Percentiles rank a stretch among this genome's conserved stretches.
phyloP scores from a whole-genome alignment of 2,888 invertebrate genomes.

The Mactromeris polynyma region DNA sequence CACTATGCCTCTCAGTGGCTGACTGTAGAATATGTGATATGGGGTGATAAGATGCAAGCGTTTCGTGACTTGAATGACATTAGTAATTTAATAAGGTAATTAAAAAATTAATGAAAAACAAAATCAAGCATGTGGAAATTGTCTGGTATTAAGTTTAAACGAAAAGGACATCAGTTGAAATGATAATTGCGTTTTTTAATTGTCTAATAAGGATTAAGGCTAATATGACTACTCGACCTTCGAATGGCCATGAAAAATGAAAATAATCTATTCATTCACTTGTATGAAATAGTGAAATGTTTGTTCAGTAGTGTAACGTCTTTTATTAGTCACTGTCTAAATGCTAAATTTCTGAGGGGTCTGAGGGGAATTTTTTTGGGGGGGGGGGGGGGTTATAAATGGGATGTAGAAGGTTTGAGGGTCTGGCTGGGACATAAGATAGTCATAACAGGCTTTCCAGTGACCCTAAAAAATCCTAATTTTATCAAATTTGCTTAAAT shows the following conservation, averaged over 20 bases:
- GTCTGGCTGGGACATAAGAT: no score
- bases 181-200: constrained; percentile 4
- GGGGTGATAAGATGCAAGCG: not conserved
- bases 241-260: not conserved
- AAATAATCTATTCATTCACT: not conserved
- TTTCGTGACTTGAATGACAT: constrained; percentile 8
- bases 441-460: no score
- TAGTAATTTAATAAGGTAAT: constrained; percentile 17
- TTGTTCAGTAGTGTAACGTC: no score
- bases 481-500: no score
- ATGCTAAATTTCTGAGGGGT: no score
- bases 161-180: not conserved
- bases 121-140: not conserved
- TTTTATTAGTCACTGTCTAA: no score
- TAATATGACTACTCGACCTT: not conserved
- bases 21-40: not conserved
- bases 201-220: not conserved
- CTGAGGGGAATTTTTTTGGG: no score
- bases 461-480: no score
- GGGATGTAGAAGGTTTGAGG: no score
- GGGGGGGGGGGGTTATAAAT: no score
- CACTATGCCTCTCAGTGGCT: not conserved
- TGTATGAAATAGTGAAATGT: no score
- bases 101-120: not conserved
- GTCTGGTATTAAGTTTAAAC: not conserved